A percentile compares a stretch with the other conserved stretches of the same genome.
These are phyloP conservation scores for Eurystomus glaucurus DNA, from an alignment of 2,797 vertebrate species.

Conservation along the genomic window DNA sequence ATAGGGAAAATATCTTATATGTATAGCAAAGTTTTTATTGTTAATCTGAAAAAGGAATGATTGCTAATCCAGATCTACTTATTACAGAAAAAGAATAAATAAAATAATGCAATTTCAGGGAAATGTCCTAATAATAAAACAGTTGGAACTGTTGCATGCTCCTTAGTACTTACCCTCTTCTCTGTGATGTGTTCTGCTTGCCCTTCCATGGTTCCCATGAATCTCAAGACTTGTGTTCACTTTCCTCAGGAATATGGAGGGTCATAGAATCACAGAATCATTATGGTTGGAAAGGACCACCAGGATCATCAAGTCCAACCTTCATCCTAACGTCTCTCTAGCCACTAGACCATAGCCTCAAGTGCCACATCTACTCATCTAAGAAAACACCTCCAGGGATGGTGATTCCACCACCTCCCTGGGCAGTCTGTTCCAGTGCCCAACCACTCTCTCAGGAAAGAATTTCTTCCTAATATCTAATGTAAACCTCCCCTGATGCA, in stretches of 20 bases:
- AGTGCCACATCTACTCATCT: too few species aligned
- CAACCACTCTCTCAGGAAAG: too few species aligned
- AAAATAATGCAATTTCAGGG: neutral
- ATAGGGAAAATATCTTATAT: neutral
- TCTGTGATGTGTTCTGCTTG: neutral
- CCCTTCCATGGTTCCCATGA: rapidly evolving
- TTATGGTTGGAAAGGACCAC: too few species aligned
- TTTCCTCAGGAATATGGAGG: neutral
- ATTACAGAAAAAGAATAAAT: neutral
- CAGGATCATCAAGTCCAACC: too few species aligned
- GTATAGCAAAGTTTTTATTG: neutral
- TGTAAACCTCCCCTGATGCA: too few species aligned
- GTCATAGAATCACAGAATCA: neutral
- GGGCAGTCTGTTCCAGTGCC: too few species aligned
- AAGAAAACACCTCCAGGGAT: too few species aligned
- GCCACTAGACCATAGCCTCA: too few species aligned
- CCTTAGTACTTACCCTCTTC: neutral
- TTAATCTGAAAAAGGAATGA: neutral
- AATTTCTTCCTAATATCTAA: too few species aligned
- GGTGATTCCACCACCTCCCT: too few species aligned
- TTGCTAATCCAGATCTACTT: neutral
- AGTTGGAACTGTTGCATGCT: neutral
- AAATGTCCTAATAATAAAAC: neutral
- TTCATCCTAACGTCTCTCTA: too few species aligned
- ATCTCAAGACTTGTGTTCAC: neutral